Base-by-base conservation (phyloP, 2,888 invertebrate species). In the Cephus sareptanus region DNA sequence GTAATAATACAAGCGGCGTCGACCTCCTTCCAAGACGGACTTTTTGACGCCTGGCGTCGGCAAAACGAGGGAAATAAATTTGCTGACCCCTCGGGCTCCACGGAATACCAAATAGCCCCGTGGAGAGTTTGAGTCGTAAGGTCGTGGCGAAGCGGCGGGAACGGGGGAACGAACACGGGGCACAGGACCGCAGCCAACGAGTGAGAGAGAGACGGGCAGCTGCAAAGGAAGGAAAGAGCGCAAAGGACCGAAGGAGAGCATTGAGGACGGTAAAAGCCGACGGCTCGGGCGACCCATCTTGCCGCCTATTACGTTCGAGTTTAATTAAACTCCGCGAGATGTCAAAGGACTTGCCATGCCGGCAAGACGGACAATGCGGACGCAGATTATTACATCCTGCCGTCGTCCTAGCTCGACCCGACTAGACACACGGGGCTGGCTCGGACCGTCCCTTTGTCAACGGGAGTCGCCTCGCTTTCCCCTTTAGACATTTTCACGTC, bases 301-400 rank as follows among this genome's bases (percentile, higher is more conserved):
- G 80, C 78, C 77, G 80, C 75, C 84, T 80, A 84, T 86, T 90
- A 88, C 88, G 86, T 86, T 87, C 85, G 87, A 89, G 90, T 91
- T 91, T 91, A 91, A 91, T 91, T 91, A 91, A 91, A 91, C 90
- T 90, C 88, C 85, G 88, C 84, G 87, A 89, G 88, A 90, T 89
- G 90, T 91, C 91, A 91, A 90, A 76, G 75, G 79, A 85, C 86
- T 85, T 85, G 86, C 86, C 86, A 86, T 86, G 86, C 87, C 84
- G 86, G 88, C 86, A 90, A 90, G 91, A 91, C 89, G 91, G 91
- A 91, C 91, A 90, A 91, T 91, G 89, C 90, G 88, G 89, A 90
- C 89, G 89, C 88, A 88, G 91, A 91, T 91, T 91, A 91, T 90
- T 90, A 90, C 90, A 90, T 90, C 88, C 69, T 35, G 34, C 76